Conservation (phyloP, 2,797 vertebrate genomes). For the Enteromius viviparus region DNA sequence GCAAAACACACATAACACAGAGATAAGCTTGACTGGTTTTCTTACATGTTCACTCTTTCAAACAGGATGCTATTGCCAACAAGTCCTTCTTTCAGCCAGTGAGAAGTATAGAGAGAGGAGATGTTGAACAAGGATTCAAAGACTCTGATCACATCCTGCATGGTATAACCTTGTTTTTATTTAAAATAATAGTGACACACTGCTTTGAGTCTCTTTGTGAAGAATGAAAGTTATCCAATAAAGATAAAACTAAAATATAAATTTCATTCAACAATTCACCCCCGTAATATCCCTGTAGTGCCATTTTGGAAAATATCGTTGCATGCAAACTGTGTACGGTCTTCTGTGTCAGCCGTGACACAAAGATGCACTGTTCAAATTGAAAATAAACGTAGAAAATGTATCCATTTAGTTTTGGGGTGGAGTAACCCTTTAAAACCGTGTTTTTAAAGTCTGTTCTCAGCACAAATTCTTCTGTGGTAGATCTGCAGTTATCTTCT, state of each 20-base stretch:
- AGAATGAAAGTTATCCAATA: background rate
- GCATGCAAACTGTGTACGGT: no score
- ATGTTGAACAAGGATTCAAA: constrained; percentile 86
- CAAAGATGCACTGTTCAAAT: no score
- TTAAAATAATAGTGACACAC: background rate
- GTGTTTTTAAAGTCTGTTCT: background rate
- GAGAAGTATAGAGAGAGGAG: constrained; percentile 85
- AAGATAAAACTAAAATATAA: background rate
- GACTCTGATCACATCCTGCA: constrained; percentile 88
- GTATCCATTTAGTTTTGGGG: no score
- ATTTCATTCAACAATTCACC: no score
- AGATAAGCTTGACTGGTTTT: constrained; percentile 16
- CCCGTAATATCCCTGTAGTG: no score
- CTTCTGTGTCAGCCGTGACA: no score
- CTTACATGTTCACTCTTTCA: constrained; percentile 27
- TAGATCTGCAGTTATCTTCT: background rate
- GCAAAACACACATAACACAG: background rate
- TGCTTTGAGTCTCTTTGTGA: background rate
- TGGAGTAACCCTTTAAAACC: background rate
- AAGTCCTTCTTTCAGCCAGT: constrained; percentile 84
- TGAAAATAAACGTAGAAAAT: no score
- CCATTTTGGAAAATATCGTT: no score
- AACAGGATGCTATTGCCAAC: constrained; percentile 89
- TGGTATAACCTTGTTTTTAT: constrained; percentile 72
- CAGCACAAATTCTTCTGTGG: background rate